phyloP scores from a whole-genome alignment of 2,888 invertebrate species.

The Unio pictorum region DNA sequence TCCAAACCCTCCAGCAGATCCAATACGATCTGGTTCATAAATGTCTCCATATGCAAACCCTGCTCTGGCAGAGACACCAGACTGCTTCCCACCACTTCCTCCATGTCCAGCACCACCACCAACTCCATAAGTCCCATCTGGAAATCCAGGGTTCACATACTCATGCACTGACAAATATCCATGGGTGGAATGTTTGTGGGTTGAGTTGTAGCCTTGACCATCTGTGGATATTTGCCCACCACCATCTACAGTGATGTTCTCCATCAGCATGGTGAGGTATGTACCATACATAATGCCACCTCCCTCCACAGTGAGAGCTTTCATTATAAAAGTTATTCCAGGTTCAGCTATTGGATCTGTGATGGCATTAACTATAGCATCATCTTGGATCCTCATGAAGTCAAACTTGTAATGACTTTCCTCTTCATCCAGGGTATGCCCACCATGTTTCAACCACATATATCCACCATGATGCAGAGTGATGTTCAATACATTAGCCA shows the following conservation, averaged over 20 bases:
- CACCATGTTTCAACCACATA: slow-evolving; percentile 59
- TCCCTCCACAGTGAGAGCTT: slow-evolving; percentile 50
- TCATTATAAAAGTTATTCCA: slow-evolving; percentile 44
- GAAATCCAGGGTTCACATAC: slow-evolving; percentile 46
- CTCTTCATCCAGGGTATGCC: slow-evolving; percentile 34
- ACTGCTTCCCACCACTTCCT: slow-evolving; percentile 48
- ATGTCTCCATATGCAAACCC: slow-evolving; percentile 55
- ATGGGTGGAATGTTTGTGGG: slow-evolving; percentile 40
- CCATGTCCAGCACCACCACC: slow-evolving; percentile 54
- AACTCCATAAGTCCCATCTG: slow-evolving; percentile 16
- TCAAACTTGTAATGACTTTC: slow-evolving; percentile 48
- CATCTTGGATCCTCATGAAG: slow-evolving; percentile 49
- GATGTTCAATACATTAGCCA: slow-evolving; percentile 51
- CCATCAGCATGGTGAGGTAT: slow-evolving; percentile 39
- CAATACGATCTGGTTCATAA: slow-evolving; percentile 52
- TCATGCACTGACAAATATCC: slow-evolving; percentile 44
- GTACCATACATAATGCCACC: slow-evolving; percentile 55
- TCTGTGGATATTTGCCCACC: slow-evolving; percentile 50
- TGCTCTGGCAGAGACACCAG: slow-evolving; percentile 16
- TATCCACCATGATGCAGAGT: slow-evolving; percentile 56
- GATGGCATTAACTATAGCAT: slow-evolving; percentile 44
- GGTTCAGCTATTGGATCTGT: slow-evolving; percentile 50
- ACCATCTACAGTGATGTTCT: slow-evolving; percentile 57
- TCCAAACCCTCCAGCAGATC: slow-evolving; percentile 51
- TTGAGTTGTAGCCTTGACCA: slow-evolving; percentile 48